Percentiles rank a stretch among this genome's conserved stretches.
phyloP scores from a whole-genome alignment of 2,113 vertebrate genomes.

The Muntiacus reevesi region DNA sequence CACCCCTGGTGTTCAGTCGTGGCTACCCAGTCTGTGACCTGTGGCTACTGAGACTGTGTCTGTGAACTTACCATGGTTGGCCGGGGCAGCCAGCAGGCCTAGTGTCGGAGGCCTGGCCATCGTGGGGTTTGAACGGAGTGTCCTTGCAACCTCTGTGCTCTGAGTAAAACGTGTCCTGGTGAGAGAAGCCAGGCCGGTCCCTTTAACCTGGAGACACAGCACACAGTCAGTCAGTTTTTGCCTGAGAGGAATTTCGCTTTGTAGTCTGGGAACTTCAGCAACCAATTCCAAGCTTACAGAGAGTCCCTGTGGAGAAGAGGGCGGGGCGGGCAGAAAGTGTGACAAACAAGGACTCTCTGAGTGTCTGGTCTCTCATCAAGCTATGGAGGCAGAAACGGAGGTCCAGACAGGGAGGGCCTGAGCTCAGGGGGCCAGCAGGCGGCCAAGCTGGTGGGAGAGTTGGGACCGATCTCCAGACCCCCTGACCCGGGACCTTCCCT shows the following conservation, averaged over 20 bases:
- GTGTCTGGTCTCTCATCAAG: neutral
- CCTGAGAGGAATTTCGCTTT: neutral
- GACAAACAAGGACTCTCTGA: neutral
- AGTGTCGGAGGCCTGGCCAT: neutral
- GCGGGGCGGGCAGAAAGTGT: neutral
- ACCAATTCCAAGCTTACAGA: neutral
- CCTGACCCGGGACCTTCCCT: neutral
- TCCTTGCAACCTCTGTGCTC: neutral
- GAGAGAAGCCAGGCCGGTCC: slow-evolving; percentile 74
- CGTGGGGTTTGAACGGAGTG: fast-evolving
- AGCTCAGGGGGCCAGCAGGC: neutral
- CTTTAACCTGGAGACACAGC: slow-evolving; percentile 76
- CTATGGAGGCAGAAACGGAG: neutral
- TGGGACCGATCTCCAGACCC: too few relatives aligned
- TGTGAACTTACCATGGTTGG: slow-evolving; percentile 74
- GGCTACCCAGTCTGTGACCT: neutral
- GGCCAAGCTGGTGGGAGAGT: neutral
- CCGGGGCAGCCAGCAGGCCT: slow-evolving; percentile 69
- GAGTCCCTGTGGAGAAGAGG: neutral
- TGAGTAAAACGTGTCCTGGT: neutral
- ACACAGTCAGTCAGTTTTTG: neutral
- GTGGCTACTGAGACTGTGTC: neutral
- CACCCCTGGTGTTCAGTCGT: too few relatives aligned
- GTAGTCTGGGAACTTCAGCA: neutral
- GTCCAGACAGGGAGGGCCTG: too few relatives aligned